Percentiles rank a stretch among this genome's conserved stretches.
Evolutionary conservation across 2,113 vertebrate genomes (phyloP).

Genomic region (Laticauda laticaudata): DNA sequence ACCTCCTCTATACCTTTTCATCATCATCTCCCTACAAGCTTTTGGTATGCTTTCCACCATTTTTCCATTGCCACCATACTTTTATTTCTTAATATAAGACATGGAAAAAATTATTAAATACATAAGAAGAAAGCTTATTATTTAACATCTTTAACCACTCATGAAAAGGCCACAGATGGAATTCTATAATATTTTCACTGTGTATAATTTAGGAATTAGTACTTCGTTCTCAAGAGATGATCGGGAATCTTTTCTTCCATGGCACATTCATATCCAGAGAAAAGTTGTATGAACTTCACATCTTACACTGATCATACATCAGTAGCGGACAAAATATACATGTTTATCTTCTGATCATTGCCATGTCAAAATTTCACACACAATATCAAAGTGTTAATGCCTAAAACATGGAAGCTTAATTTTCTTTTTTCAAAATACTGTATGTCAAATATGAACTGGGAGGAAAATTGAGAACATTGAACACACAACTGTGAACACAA

Average conservation of each 20-base stretch:
- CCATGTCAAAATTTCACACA: not conserved
- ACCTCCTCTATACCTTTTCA: not conserved
- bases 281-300: not conserved
- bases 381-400: not conserved
- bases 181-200: not conserved
- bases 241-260: not conserved
- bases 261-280: not conserved
- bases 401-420: not conserved
- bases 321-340: not conserved
- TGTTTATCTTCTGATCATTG: not conserved
- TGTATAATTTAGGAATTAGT: not conserved
- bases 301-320: not conserved
- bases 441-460: not conserved
- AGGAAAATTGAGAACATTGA: not conserved
- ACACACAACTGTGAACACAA: not conserved
- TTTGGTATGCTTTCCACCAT: not conserved
- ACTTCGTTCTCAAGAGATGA: not conserved
- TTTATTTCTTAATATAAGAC: not conserved
- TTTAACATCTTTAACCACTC: not conserved
- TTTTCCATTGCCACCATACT: not conserved
- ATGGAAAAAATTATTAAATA: not conserved
- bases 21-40: not conserved
- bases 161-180: not conserved
- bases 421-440: not conserved
- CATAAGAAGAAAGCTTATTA: not conserved